Conservation (phyloP, 1,140 invertebrate genomes). For the Neoseiulus cucumeris region DNA sequence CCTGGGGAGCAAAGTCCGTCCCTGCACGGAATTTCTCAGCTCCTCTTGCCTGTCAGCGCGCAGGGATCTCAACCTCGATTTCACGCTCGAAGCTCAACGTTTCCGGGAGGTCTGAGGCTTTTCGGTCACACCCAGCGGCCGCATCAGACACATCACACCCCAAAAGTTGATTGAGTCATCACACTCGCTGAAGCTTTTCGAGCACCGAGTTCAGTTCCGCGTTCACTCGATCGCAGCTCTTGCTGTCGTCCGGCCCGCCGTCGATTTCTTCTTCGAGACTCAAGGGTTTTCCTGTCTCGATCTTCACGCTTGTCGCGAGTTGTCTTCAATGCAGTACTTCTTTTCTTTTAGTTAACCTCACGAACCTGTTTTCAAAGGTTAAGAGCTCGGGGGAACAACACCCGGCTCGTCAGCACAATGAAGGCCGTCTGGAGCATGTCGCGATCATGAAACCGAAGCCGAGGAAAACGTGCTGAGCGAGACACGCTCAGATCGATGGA, state of each 20-base stretch:
- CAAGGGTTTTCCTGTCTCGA: not conserved
- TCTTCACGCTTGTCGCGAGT: not conserved
- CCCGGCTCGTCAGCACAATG: too few species aligned
- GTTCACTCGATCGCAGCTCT: not conserved
- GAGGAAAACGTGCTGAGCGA: too few species aligned
- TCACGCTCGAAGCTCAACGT: constrained; percentile 4
- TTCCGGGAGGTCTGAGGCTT: not conserved
- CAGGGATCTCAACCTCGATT: not conserved
- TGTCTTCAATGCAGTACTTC: not conserved
- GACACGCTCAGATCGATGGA: not conserved
- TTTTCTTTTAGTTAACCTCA: not conserved
- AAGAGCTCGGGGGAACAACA: too few species aligned
- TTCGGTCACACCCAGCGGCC: not conserved
- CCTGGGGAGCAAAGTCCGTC: not conserved
- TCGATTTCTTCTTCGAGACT: not conserved
- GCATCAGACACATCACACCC: not conserved
- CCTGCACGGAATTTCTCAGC: too few species aligned
- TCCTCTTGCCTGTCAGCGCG: not conserved
- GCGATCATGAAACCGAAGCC: too few species aligned
- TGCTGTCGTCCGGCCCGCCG: not conserved
- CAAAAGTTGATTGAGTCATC: constrained; percentile 2
- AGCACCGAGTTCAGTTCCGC: not conserved
- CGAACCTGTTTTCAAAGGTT: not conserved
- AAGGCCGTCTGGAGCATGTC: too few species aligned
- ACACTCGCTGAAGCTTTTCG: not conserved